phyloP scores from a whole-genome alignment of 2,888 invertebrate genomes.

The Ecliptopera silaceata region DNA sequence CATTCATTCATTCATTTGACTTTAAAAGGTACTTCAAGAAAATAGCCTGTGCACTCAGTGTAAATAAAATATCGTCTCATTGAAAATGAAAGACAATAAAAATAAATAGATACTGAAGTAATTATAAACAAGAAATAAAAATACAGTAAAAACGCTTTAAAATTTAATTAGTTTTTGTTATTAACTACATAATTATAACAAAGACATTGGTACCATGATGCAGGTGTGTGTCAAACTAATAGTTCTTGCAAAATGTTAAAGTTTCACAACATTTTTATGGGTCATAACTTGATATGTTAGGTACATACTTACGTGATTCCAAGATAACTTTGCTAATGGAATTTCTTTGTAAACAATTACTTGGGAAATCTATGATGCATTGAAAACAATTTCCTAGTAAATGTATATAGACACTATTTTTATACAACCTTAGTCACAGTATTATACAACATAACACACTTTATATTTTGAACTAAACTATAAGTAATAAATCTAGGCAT shows the following conservation, averaged over 20 bases:
- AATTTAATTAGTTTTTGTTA: not conserved
- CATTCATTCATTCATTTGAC: no score
- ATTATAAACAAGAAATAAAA: no score
- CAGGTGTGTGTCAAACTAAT: conserved; percentile 11
- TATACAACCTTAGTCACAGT: not conserved
- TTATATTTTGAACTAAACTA: not conserved
- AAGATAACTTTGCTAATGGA: conserved; percentile 3
- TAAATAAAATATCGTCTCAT: no score
- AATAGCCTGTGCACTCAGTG: no score
- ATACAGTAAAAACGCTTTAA: no score
- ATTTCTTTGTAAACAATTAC: not conserved
- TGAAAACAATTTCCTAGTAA: not conserved
- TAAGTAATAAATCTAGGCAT: no score
- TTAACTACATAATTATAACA: not conserved
- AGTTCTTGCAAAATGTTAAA: conserved; percentile 11
- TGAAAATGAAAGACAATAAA: no score
- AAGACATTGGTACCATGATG: conserved; percentile 3
- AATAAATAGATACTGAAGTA: no score
- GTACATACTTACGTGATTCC: conserved; percentile 3
- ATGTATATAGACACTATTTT: not conserved
- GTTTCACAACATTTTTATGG: conserved; percentile 17
- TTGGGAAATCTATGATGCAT: not conserved
- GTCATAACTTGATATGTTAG: conserved; percentile 1
- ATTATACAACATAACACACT: not conserved
- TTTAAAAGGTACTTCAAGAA: no score